Evolutionary conservation across 2,113 vertebrate genomes (phyloP).

Genomic region (Sprattus sprattus): DNA sequence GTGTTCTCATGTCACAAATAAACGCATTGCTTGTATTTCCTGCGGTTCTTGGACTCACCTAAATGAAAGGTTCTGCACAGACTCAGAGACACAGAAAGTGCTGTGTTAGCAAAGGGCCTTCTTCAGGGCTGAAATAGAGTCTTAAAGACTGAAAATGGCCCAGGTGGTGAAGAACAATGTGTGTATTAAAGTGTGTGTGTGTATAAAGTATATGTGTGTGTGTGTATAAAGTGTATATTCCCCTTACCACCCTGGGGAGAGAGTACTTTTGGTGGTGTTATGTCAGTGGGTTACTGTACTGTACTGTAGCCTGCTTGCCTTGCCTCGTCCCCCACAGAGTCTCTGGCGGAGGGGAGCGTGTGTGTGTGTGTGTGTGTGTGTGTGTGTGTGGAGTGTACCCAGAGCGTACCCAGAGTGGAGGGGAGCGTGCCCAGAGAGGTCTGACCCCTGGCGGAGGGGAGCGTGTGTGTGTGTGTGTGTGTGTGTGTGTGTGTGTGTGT

Average conservation of each 20-base stretch:
- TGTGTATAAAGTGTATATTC: background rate
- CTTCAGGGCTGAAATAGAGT: background rate
- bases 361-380: no score
- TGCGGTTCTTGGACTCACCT: background rate
- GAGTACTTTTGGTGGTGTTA: no score
- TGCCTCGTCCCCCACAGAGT: no score
- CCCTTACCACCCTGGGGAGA: no score
- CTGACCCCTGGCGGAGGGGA: background rate
- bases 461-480: no score
- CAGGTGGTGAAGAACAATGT: background rate
- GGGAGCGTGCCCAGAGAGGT: no score
- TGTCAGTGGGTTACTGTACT: background rate
- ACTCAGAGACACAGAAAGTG: background rate
- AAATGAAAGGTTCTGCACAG: background rate
- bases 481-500: no score
- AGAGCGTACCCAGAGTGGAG: no score
- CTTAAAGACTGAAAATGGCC: background rate
- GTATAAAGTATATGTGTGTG: background rate
- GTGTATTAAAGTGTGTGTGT: background rate
- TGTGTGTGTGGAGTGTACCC: background rate
- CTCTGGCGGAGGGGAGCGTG: background rate
- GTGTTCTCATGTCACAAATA: background rate
- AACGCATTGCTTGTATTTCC: background rate
- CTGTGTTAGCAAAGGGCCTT: background rate
- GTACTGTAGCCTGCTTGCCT: no score